Evolutionary conservation across 2,797 vertebrate genomes (phyloP).

Genomic region (Iguana delicatissima): DNA sequence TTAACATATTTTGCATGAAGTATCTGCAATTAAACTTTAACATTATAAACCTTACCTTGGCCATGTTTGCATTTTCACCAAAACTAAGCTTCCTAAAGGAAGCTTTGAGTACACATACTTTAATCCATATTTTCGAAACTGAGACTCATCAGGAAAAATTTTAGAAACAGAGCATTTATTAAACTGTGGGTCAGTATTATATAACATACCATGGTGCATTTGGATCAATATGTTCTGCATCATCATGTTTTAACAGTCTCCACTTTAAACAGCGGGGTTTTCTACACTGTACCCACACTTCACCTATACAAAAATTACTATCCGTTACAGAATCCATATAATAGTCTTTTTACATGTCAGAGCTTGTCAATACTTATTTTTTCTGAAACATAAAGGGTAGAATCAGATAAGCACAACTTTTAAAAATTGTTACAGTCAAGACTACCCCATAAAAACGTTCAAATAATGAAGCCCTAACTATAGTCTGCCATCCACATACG

Average conservation of each 20-base stretch:
- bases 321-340: constrained; percentile 31
- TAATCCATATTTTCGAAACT: constrained; percentile 60
- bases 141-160: constrained; percentile 66
- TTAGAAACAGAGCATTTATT: constrained; percentile 67
- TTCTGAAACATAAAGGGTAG: constrained; percentile 36
- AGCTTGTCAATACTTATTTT: constrained; percentile 17
- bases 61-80: constrained; percentile 61
- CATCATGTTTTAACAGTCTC: constrained; percentile 61
- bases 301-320: constrained; percentile 43
- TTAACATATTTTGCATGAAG: not conserved
- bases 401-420: constrained; percentile 16
- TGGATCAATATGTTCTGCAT: constrained; percentile 46
- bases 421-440: not conserved
- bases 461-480: not conserved
- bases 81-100: constrained; percentile 69
- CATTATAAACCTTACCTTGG: constrained; percentile 66
- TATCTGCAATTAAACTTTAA: constrained; percentile 34
- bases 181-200: constrained; percentile 60
- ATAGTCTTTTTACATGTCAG: constrained; percentile 20
- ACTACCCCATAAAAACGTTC: no score
- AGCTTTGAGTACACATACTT: constrained; percentile 67
- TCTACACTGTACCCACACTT: constrained; percentile 68
- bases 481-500: no score
- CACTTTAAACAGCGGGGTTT: constrained; percentile 69
- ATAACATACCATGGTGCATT: constrained; percentile 63